These are phyloP conservation scores for Dione juno DNA, from an alignment of 2,888 invertebrate species.

Conservation along the genomic window DNA sequence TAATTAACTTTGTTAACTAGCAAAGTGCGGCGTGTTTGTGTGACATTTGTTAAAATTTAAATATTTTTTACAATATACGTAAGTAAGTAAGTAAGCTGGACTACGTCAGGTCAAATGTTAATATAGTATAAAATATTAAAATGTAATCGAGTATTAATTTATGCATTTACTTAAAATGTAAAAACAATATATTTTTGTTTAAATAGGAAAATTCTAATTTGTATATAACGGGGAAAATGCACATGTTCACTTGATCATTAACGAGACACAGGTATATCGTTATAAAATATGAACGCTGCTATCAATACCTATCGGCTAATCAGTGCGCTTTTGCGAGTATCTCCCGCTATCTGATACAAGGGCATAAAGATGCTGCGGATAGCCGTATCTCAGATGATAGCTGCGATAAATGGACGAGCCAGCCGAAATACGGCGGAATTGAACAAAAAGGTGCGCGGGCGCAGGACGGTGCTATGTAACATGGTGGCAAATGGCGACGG, in stretches of 20 bases:
- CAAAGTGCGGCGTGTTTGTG: background rate
- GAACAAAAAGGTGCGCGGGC: constrained; percentile 72
- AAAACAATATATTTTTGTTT: background rate
- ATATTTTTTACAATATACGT: background rate
- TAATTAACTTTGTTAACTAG: constrained; percentile 26
- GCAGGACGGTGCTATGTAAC: constrained; percentile 56
- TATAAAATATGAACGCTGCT: constrained; percentile 54
- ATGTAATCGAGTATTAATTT: no score
- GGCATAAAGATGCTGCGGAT: constrained; percentile 73
- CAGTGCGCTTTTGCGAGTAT: constrained; percentile 62
- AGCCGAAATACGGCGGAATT: constrained; percentile 76
- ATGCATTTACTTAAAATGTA: no score
- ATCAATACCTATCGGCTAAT: constrained; percentile 69
- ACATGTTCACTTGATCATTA: constrained; percentile 40
- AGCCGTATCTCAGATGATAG: constrained; percentile 77
- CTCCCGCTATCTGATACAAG: constrained; percentile 65
- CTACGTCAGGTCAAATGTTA: no score
- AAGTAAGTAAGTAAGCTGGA: no score
- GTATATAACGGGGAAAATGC: background rate
- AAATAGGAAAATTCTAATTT: background rate
- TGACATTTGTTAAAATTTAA: background rate
- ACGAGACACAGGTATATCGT: constrained; percentile 51
- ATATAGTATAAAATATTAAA: no score
- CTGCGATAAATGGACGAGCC: constrained; percentile 73
- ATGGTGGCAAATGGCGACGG: constrained; percentile 19